phyloP scores from a whole-genome alignment of 1,140 invertebrate species.

The Drosophila kanapiae region DNA sequence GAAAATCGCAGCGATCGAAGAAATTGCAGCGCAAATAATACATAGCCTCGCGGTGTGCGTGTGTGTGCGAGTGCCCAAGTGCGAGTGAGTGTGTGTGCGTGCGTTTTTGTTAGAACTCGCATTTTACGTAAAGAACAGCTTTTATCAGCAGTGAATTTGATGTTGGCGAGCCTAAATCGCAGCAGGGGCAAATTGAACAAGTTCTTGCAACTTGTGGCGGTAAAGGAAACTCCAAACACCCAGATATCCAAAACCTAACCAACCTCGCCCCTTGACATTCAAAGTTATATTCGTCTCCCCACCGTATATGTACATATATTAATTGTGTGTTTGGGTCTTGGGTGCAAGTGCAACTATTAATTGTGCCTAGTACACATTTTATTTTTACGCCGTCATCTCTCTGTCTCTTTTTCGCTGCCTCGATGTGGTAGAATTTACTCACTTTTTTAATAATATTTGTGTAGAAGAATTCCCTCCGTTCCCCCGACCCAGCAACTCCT shows the following conservation, averaged over 20 bases:
- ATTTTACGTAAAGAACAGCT: constrained; percentile 78
- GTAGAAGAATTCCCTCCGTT: constrained; percentile 29
- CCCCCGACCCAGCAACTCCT: constrained; percentile 1
- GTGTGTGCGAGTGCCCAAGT: constrained; percentile 38
- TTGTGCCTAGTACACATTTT: constrained; percentile 78
- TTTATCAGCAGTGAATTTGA: constrained; percentile 74
- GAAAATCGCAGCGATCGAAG: constrained; percentile 66
- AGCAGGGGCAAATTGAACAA: constrained; percentile 80
- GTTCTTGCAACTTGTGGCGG: constrained; percentile 82
- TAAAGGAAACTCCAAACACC: constrained; percentile 51
- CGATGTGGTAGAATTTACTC: constrained; percentile 28
- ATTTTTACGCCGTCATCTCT: constrained; percentile 62
- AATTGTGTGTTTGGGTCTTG: constrained; percentile 60
- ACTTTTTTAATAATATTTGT: constrained; percentile 60
- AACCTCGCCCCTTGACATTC: constrained; percentile 63
- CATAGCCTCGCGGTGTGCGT: constrained; percentile 61
- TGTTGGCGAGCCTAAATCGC: constrained; percentile 79
- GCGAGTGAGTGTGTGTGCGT: constrained; percentile 50
- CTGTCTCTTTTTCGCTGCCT: constrained; percentile 25
- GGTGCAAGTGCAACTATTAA: constrained; percentile 68
- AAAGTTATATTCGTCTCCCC: constrained; percentile 41
- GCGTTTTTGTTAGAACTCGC: constrained; percentile 70
- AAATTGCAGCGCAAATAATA: constrained; percentile 78
- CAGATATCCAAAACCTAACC: constrained; percentile 19
- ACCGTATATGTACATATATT: constrained; percentile 57